Evolutionary conservation across 2,113 vertebrate species (phyloP).

Genomic region (Pangasianodon hypophthalmus): DNA sequence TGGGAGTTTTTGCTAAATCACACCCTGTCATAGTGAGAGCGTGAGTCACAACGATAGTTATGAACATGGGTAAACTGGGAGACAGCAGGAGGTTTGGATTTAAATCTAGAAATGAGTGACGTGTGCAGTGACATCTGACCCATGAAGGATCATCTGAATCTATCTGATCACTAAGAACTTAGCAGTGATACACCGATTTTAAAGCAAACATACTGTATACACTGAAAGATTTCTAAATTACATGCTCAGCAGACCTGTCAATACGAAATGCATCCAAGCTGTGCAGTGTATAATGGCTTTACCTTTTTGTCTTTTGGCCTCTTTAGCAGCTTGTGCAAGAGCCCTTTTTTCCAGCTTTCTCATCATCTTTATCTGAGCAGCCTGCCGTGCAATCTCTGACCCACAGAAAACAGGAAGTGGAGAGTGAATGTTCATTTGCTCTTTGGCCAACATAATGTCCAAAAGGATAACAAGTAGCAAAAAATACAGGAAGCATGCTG

Average conservation of each 20-base stretch:
- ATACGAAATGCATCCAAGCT: not conserved
- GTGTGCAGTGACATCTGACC: not conserved
- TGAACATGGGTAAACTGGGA: not conserved
- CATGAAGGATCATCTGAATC: not conserved
- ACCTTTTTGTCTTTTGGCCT: constrained; percentile 93
- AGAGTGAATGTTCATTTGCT: constrained; percentile 17
- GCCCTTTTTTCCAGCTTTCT: constrained; percentile 94
- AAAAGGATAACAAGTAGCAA: not conserved
- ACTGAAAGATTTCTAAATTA: not conserved
- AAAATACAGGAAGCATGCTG: not conserved
- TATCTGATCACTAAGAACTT: not conserved
- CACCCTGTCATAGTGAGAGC: not conserved
- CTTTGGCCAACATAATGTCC: not conserved
- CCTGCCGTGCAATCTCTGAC: constrained; percentile 93
- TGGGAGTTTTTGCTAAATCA: not conserved
- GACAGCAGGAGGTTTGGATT: not conserved
- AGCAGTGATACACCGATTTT: not conserved
- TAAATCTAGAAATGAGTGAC: not conserved
- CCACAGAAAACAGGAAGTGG: constrained; percentile 7
- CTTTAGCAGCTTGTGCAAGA: constrained; percentile 88
- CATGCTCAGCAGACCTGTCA: not conserved
- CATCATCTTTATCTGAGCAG: constrained; percentile 92
- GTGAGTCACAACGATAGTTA: not conserved
- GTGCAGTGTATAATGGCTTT: not conserved
- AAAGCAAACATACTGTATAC: not conserved